Evolutionary conservation across 2,888 invertebrate species (phyloP).

Genomic region (Chaetoderma sp.): DNA sequence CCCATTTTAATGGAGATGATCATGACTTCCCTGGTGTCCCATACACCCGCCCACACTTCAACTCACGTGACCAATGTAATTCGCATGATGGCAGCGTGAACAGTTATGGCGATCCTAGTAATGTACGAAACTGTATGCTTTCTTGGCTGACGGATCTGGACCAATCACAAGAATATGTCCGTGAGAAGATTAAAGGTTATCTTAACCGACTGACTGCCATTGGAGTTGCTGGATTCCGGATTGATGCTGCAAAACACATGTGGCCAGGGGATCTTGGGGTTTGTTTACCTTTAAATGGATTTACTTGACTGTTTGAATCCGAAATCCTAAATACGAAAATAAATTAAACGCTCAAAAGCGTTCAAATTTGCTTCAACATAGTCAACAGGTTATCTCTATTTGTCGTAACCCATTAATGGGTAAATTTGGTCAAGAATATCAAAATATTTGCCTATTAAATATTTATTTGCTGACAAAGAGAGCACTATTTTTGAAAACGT

Average conservation of each 20-base stretch:
- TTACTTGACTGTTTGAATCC: too few species aligned
- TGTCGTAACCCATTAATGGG: too few species aligned
- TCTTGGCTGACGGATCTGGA: slow-evolving; percentile 83
- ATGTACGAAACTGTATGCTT: slow-evolving; percentile 80
- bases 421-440: too few species aligned
- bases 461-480: too few species aligned
- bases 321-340: too few species aligned
- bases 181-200: slow-evolving; percentile 29
- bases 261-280: slow-evolving; percentile 39
- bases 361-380: too few species aligned
- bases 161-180: slow-evolving; percentile 71
- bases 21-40: slow-evolving; percentile 69
- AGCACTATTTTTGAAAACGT: too few species aligned
- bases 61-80: slow-evolving; percentile 70
- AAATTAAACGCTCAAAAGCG: too few species aligned
- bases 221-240: slow-evolving; percentile 41
- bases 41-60: slow-evolving; percentile 76
- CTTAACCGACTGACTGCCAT: slow-evolving; percentile 33
- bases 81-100: slow-evolving; percentile 59
- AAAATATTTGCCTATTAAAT: too few species aligned
- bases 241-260: slow-evolving; percentile 44
- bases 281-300: too few species aligned
- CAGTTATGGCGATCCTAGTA: slow-evolving; percentile 52
- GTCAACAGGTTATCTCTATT: too few species aligned
- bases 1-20: slow-evolving; percentile 56